phyloP scores from a whole-genome alignment of 2,888 invertebrate species.

The Latrodectus hesperus region DNA sequence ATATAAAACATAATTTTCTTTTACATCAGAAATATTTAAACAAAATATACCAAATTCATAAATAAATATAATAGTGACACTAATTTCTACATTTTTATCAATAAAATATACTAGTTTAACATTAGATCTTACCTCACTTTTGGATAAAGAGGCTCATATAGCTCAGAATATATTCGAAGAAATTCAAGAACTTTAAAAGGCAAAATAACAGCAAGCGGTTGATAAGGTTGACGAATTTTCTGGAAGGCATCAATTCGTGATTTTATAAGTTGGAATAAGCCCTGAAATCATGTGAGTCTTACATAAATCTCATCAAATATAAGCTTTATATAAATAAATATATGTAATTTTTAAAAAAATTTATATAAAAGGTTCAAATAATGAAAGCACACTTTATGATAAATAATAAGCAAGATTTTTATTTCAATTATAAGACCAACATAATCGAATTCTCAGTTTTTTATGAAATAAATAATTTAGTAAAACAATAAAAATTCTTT shows the following conservation, averaged over 20 bases:
- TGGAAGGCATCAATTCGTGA: conserved; percentile 79
- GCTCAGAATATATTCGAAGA: conserved; percentile 83
- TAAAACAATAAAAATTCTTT: no score
- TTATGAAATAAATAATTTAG: no score
- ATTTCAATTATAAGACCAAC: no score
- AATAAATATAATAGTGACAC: not conserved
- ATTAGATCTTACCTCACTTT: conserved; percentile 30
- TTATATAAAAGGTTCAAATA: no score
- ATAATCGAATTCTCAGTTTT: no score
- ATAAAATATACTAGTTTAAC: not conserved
- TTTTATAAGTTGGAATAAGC: conserved; percentile 84
- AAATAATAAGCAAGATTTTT: no score
- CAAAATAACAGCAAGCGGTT: conserved; percentile 78
- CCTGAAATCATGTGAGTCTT: conserved; percentile 74
- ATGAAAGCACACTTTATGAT: no score
- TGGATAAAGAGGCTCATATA: conserved; percentile 79
- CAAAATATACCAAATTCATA: not conserved
- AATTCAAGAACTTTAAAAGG: conserved; percentile 85
- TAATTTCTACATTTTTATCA: not conserved
- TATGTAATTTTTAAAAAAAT: no score
- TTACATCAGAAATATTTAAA: not conserved
- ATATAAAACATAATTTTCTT: conserved; percentile 4
- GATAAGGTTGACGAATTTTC: conserved; percentile 73
- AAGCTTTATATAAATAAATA: no score
- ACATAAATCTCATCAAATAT: no score